Percentiles rank a stretch among this genome's conserved stretches.
These are phyloP conservation scores for Scrobipalpa atriplicella DNA, from an alignment of 2,888 invertebrate genomes.

Conservation along the genomic window DNA sequence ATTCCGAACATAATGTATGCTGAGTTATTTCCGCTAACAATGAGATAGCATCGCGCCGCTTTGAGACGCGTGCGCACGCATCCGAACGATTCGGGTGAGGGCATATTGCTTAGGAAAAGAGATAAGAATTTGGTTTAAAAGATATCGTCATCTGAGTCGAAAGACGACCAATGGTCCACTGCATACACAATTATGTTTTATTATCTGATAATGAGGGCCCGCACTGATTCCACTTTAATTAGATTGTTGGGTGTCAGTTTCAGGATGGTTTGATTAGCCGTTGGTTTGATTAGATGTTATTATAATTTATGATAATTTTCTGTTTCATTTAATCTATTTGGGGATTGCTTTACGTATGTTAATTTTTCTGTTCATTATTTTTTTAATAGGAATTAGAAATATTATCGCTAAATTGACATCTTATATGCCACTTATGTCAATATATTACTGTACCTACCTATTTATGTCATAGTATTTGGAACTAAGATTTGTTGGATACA, in stretches of 20 bases:
- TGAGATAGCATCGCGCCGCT: slow-evolving; percentile 24
- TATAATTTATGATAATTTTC: neutral
- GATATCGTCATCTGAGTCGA: no score
- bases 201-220: slow-evolving; percentile 15
- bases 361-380: no score
- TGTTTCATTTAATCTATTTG: neutral
- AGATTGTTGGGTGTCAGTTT: neutral
- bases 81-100: slow-evolving; percentile 12
- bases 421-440: no score
- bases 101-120: neutral
- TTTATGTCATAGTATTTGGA: no score
- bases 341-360: no score
- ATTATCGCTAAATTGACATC: no score
- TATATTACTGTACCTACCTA: no score
- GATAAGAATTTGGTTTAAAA: no score
- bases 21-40: slow-evolving; percentile 23
- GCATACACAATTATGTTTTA: slow-evolving; percentile 15
- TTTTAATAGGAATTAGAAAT: no score
- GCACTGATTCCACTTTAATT: slow-evolving; percentile 7
- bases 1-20: no score
- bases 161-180: no score
- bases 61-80: slow-evolving; percentile 37
- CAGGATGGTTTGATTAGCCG: neutral
- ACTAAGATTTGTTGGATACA: no score
- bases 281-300: neutral